Base-by-base conservation (phyloP, 2,888 invertebrate genomes). In the Azorinus chamasolen region DNA sequence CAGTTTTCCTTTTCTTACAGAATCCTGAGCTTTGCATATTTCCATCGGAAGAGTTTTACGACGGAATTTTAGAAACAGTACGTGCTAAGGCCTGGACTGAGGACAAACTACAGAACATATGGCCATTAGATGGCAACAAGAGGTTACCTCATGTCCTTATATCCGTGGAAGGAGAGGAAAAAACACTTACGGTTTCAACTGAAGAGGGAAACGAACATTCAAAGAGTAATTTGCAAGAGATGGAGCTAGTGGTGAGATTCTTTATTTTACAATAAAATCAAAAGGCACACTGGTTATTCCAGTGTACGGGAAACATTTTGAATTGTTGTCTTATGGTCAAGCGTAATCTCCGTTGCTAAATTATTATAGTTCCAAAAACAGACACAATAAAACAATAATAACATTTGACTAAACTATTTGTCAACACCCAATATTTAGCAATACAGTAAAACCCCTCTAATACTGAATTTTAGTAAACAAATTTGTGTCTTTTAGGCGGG, bases 171-270 rank as follows among this genome's bases (percentile, higher is more conserved):
- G 91, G 90, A 1, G 79, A 80, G 24, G 91, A 90, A 61, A 78
- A 84, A 62, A 58, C 74, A 6, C 77, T 88, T 16, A 82, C 84
- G 10, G 90, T 89, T n/a, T 74, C 85, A 14, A 87, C 89, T 6
- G 87, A 84, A 18, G 88, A 89, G 12, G 91, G 89, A 25, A 88
- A 87, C 58, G 88, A 88, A 41, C 81, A 84, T 43, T 90, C 90
- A 18, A 85, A 84, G 65, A 87, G 85, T 48, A 91, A 91, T 59
- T 43, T 39, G 6, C 75, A 58, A 22, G 90, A 90, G 75, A 75
- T 86, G 4, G 65, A 86, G 10, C 70, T 87, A 55, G 88, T 86
- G 76, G 90, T 90, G 78, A 66, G 82, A 68, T 18, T 18, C 27
- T 5, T n/a, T n/a, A n/a, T n/a, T n/a, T n/a, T n/a, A n/a, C n/a